phyloP scores from a whole-genome alignment of 1,140 invertebrate genomes.

The Ditylenchus dipsaci region DNA sequence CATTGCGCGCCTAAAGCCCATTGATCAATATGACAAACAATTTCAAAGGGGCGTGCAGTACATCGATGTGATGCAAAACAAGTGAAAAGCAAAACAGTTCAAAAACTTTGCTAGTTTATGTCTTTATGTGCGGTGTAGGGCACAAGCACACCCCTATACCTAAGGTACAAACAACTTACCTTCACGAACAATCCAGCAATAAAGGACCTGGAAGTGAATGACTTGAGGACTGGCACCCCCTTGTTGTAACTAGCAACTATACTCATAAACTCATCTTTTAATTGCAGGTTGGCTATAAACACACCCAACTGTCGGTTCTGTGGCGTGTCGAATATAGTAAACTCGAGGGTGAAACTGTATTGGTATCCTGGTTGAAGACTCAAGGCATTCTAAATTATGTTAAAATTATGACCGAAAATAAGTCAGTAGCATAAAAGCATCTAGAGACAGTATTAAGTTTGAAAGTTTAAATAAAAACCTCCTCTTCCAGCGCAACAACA shows the following conservation, averaged over 20 bases:
- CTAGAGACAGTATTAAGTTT: no score
- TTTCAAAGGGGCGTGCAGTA: no score
- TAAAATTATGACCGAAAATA: no score
- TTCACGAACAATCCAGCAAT: constrained; percentile 18
- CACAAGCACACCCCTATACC: not conserved
- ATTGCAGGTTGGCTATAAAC: constrained; percentile 28
- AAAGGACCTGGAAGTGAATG: constrained; percentile 13
- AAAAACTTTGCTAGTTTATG: constrained; percentile 1
- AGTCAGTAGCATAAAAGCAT: no score
- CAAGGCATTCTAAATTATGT: constrained; percentile 15
- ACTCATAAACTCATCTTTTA: not conserved
- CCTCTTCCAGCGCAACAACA: not conserved
- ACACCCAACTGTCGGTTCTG: constrained; percentile 35
- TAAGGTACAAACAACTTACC: constrained; percentile 27
- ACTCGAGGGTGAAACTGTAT: constrained; percentile 23
- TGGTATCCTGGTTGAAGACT: constrained; percentile 27
- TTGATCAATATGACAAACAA: not conserved
- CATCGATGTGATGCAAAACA: no score
- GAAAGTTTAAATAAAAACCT: no score
- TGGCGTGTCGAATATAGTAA: constrained; percentile 31
- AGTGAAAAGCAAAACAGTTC: no score
- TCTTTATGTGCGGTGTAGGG: not conserved
- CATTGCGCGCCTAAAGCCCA: constrained; percentile 27
- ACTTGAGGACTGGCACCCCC: constrained; percentile 28
- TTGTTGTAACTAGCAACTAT: constrained; percentile 20